These are phyloP conservation scores for Abscondita cerata DNA, from an alignment of 2,888 invertebrate genomes.

Conservation along the genomic window DNA sequence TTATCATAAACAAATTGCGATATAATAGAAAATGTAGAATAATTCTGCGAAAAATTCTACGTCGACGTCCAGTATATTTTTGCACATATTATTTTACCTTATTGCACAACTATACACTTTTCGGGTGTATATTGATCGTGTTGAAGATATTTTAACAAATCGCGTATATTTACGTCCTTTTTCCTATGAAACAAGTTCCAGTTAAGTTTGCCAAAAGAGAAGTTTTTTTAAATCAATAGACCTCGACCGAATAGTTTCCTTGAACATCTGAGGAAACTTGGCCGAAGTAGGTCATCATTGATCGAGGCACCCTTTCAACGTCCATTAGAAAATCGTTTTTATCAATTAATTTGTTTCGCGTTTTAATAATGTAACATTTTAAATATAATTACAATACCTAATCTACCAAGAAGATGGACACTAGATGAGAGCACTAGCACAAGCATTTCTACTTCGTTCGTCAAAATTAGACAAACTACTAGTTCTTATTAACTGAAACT, in stretches of 20 bases:
- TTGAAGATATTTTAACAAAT: no score
- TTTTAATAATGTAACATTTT: not conserved
- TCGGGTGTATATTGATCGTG: no score
- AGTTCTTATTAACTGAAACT: constrained; percentile 12
- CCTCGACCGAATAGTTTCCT: constrained; percentile 25
- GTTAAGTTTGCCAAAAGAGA: not conserved
- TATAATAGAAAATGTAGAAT: no score
- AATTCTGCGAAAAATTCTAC: no score
- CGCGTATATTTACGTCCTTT: not conserved
- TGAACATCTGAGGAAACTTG: constrained; percentile 23
- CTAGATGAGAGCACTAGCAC: constrained; percentile 3
- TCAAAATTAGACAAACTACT: not conserved
- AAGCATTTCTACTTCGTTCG: constrained; percentile 15
- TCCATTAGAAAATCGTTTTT: not conserved
- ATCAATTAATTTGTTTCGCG: not conserved
- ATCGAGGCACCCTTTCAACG: constrained; percentile 15
- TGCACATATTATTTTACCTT: no score
- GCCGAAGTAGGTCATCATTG: constrained; percentile 24
- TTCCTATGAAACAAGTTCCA: no score
- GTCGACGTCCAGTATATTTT: no score
- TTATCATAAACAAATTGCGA: no score
- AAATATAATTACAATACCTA: constrained; percentile 2
- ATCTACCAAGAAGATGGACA: constrained; percentile 2
- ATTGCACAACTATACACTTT: no score
- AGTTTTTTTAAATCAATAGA: constrained; percentile 7